Evolutionary conservation across 1,140 invertebrate species (phyloP).

Genomic region (Kradibia gibbosae): DNA sequence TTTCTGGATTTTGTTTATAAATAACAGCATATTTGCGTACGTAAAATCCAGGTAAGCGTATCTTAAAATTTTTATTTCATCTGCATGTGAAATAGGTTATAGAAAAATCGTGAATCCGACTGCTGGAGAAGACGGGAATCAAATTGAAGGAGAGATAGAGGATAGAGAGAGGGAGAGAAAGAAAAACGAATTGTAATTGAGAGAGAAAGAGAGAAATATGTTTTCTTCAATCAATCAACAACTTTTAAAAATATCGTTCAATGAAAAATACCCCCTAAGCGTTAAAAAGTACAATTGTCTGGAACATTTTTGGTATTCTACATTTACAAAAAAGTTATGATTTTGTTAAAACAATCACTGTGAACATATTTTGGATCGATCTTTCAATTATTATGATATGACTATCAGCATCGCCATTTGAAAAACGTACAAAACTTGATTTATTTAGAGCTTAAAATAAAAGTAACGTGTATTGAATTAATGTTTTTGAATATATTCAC

Average conservation of each 20-base stretch:
- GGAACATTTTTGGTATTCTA: background rate
- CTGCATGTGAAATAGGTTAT: too few relatives aligned
- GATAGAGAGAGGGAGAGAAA: constrained; percentile 1
- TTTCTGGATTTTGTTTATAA: too few relatives aligned
- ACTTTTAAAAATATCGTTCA: constrained; percentile 52
- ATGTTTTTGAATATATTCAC: too few relatives aligned
- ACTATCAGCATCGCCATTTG: too few relatives aligned
- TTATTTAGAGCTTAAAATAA: too few relatives aligned
- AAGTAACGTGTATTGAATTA: too few relatives aligned
- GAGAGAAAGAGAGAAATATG: background rate
- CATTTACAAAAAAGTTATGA: background rate
- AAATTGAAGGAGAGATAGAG: background rate
- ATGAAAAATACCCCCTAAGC: constrained; percentile 57
- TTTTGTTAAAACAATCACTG: background rate
- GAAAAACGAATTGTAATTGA: background rate
- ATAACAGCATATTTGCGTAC: too few relatives aligned
- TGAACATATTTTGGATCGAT: background rate
- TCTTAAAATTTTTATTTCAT: too few relatives aligned
- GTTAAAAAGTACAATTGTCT: constrained; percentile 51
- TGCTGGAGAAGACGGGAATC: background rate
- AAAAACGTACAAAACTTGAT: too few relatives aligned
- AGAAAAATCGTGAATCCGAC: too few relatives aligned
- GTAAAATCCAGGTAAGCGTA: too few relatives aligned
- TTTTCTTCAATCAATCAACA: constrained; percentile 55
- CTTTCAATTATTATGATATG: too few relatives aligned